These are phyloP conservation scores for Clarias gariepinus DNA, from an alignment of 2,113 vertebrate species.

Conservation along the genomic window DNA sequence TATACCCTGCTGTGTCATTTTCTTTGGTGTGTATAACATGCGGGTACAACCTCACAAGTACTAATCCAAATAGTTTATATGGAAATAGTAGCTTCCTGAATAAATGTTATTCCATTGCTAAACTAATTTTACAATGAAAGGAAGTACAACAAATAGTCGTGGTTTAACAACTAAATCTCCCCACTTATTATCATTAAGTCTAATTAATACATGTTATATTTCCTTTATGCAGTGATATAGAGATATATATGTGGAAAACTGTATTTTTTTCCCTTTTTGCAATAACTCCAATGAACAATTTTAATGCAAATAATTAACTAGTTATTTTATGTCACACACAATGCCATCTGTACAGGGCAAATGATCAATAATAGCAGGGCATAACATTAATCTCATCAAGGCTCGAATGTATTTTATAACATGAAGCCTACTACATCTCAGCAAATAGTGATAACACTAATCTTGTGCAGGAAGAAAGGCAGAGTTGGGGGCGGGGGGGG, in stretches of 20 bases:
- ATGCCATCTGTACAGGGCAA: background rate
- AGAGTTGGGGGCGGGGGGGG: background rate
- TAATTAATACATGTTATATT: too few relatives aligned
- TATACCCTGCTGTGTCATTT: background rate
- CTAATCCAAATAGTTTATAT: background rate
- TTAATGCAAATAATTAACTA: background rate
- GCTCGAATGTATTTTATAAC: background rate
- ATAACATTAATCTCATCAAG: background rate
- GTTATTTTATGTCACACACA: too few relatives aligned
- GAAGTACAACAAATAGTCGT: background rate
- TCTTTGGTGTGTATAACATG: background rate
- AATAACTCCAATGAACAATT: background rate
- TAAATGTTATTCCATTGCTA: background rate
- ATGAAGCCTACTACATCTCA: slow-evolving; percentile 1
- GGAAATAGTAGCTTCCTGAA: background rate
- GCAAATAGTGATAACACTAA: slow-evolving; percentile 4
- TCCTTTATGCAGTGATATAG: background rate
- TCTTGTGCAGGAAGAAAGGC: slow-evolving; percentile 19
- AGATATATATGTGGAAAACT: background rate
- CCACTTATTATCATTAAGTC: background rate
- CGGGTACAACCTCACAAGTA: background rate
- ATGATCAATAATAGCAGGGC: background rate
- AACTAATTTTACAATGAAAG: background rate
- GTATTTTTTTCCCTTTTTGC: background rate
- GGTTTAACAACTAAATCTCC: background rate